Evolutionary conservation across 1,140 invertebrate species (phyloP).

Genomic region (Macrosteles quadrilineatus): DNA sequence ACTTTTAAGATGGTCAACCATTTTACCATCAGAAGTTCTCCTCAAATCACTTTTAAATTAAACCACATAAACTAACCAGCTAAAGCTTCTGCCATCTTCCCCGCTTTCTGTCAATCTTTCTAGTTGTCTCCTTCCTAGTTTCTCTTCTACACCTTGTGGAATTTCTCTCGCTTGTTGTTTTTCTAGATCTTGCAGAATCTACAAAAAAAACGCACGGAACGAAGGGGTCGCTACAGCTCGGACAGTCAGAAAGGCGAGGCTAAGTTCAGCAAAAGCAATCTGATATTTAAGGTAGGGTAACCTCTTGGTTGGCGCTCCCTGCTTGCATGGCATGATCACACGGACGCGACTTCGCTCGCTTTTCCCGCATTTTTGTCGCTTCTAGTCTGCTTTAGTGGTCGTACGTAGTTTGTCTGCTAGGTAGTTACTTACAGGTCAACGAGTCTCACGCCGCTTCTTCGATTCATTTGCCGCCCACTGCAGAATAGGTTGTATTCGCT

Average conservation of each 20-base stretch:
- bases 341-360: neutral
- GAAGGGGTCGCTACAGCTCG: slow-evolving; percentile 87
- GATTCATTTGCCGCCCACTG: neutral
- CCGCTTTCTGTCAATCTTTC: slow-evolving; percentile 34
- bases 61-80: too few species aligned
- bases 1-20: too few species aligned
- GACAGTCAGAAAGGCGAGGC: slow-evolving; percentile 83
- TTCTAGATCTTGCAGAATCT: slow-evolving; percentile 97
- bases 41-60: neutral
- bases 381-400: slow-evolving; percentile 17
- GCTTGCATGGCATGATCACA: slow-evolving; percentile 21
- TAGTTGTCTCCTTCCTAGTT: slow-evolving; percentile 44
- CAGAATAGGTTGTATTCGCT: too few species aligned
- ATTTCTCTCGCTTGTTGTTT: slow-evolving; percentile 48
- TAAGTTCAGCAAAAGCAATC: slow-evolving; percentile 90
- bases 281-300: slow-evolving; percentile 98
- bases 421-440: too few species aligned
- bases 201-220: slow-evolving; percentile 94
- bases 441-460: neutral
- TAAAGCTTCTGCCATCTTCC: slow-evolving; percentile 30
- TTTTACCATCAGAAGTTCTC: too few species aligned
- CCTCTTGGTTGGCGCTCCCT: slow-evolving; percentile 49
- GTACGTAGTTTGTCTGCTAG: neutral
- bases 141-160: slow-evolving; percentile 47
- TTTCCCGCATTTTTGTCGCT: slow-evolving; percentile 10